These are phyloP conservation scores for Apeltes quadracus DNA, from an alignment of 2,113 vertebrate genomes.

Conservation along the genomic window DNA sequence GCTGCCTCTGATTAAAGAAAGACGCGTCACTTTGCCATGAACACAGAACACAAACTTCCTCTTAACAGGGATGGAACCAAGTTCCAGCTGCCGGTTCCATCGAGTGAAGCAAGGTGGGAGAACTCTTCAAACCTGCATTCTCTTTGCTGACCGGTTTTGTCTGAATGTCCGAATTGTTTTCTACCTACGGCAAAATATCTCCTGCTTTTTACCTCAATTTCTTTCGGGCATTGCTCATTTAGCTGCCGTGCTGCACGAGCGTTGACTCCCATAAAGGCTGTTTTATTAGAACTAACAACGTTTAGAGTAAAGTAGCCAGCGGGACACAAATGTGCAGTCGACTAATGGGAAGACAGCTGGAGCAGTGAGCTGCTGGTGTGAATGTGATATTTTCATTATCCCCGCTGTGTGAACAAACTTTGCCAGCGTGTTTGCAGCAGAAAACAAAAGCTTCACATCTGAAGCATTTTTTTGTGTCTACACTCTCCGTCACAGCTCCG, in stretches of 20 bases:
- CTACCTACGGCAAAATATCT: not conserved
- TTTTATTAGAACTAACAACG: not conserved
- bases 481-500: not conserved
- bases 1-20: conserved; percentile 28
- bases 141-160: not conserved
- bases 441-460: not conserved
- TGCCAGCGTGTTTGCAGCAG: not conserved
- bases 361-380: not conserved
- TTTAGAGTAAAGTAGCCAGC: not conserved
- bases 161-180: too few relatives aligned
- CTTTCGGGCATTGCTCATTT: not conserved
- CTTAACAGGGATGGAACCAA: not conserved
- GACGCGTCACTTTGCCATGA: conserved; percentile 30
- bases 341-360: not conserved
- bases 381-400: conserved; percentile 1
- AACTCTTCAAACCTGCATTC: not conserved
- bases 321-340: not conserved
- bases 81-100: not conserved
- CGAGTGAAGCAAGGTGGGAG: not conserved
- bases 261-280: not conserved
- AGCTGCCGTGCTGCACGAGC: not conserved
- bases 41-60: not conserved
- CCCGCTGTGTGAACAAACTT: not conserved
- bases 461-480: not conserved
- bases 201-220: not conserved